A percentile compares a stretch with the other conserved stretches of the same genome.
phyloP scores from a whole-genome alignment of 1,140 invertebrate species.

The Chlorops oryzae region DNA sequence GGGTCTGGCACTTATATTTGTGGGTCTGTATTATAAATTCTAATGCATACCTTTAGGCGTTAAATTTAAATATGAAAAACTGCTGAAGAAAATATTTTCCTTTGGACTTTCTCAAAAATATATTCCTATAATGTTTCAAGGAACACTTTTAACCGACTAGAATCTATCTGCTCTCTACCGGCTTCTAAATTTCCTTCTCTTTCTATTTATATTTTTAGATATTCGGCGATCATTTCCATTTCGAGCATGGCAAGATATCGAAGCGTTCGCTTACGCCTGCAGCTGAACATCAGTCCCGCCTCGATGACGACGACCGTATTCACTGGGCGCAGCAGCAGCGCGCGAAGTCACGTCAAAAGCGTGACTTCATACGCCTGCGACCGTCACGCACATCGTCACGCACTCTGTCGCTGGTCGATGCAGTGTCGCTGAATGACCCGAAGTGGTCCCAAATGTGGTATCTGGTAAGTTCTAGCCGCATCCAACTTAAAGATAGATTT shows the following conservation, averaged over 20 bases:
- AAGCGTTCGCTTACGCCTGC: slow-evolving; percentile 67
- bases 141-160: no score
- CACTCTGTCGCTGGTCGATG: slow-evolving; percentile 24
- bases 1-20: no score
- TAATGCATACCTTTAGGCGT: no score
- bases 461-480: slow-evolving; percentile 58
- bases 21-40: no score
- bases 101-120: no score
- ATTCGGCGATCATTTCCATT: slow-evolving; percentile 73
- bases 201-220: slow-evolving; percentile 58
- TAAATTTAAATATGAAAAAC: no score
- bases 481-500: neutral
- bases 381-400: slow-evolving; percentile 39
- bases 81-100: no score
- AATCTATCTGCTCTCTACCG: no score
- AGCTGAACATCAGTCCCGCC: slow-evolving; percentile 57
- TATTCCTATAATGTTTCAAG: no score
- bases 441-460: slow-evolving; percentile 90
- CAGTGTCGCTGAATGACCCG: slow-evolving; percentile 64
- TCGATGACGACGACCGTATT: slow-evolving; percentile 65
- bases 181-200: no score
- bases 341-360: slow-evolving; percentile 62
- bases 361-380: slow-evolving; percentile 55
- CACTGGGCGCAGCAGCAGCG: slow-evolving; percentile 66
- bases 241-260: slow-evolving; percentile 65